phyloP scores from a whole-genome alignment of 2,888 invertebrate genomes.

The Axea sp. region DNA sequence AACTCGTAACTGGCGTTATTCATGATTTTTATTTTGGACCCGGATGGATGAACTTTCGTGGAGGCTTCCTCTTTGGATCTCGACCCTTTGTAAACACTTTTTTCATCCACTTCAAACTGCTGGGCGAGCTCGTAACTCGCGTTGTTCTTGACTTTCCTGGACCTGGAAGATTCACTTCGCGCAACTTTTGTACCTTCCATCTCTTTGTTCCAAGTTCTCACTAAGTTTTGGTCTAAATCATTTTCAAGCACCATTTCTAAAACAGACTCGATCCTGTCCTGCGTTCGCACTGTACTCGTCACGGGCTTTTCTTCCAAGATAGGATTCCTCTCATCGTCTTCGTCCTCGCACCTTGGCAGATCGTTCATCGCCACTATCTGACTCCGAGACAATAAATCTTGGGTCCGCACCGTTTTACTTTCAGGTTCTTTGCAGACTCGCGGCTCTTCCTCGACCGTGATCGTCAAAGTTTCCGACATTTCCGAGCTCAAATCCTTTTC shows the following conservation, averaged over 20 bases:
- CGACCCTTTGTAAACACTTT: constrained; percentile 6
- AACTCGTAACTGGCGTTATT: constrained; percentile 76
- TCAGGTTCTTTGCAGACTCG: constrained; percentile 27
- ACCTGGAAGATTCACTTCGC: constrained; percentile 57
- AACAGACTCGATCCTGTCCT: constrained; percentile 73
- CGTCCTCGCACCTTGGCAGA: constrained; percentile 56
- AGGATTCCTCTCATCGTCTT: constrained; percentile 50
- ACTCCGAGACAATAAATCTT: constrained; percentile 63
- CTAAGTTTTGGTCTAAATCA: constrained; percentile 73
- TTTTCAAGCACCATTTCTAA: constrained; percentile 74
- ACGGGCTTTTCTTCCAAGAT: constrained; percentile 64
- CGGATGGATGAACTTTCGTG: constrained; percentile 11
- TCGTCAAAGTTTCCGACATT: constrained; percentile 64
- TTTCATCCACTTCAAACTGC: constrained; percentile 71
- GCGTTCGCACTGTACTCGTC: constrained; percentile 75
- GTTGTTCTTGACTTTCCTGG: constrained; percentile 72
- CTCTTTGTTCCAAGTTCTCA: constrained; percentile 71
- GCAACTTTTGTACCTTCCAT: constrained; percentile 65
- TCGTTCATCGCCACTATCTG: constrained; percentile 52
- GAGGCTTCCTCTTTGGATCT: not conserved
- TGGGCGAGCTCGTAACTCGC: constrained; percentile 78
- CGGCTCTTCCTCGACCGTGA: constrained; percentile 59
- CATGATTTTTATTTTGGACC: constrained; percentile 24
- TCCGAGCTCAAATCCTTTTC: constrained; percentile 14
- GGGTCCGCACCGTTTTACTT: constrained; percentile 69